A percentile compares a stretch with the other conserved stretches of the same genome.
Conservation (phyloP, 2,113 vertebrate genomes). For the Platichthys stellatus region DNA sequence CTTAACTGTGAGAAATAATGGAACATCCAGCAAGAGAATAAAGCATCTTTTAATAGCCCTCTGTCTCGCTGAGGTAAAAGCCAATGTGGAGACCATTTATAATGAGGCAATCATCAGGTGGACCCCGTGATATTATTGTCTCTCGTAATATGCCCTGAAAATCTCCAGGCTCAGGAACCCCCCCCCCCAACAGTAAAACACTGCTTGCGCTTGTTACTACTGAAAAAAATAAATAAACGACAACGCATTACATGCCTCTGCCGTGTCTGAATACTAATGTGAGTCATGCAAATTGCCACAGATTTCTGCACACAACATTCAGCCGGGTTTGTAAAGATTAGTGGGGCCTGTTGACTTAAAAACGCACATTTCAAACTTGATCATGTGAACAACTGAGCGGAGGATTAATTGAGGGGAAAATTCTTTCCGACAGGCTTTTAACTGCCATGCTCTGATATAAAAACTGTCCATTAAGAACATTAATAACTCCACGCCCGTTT, state of each 20-base stretch:
- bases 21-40: conserved; percentile 63
- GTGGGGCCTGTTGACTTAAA: conserved; percentile 42
- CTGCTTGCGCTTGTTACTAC: conserved; percentile 31
- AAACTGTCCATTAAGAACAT: conserved; percentile 65
- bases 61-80: conserved; percentile 64
- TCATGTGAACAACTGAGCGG: conserved; percentile 51
- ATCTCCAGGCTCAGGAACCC: conserved; percentile 32
- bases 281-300: conserved; percentile 34
- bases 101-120: conserved; percentile 76
- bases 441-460: conserved; percentile 46
- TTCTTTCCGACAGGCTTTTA: conserved; percentile 64
- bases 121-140: conserved; percentile 65
- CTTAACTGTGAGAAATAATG: conserved; percentile 70
- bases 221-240: conserved; percentile 15
- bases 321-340: conserved; percentile 52
- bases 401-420: conserved; percentile 69
- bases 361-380: conserved; percentile 52
- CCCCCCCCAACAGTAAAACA: conserved; percentile 22
- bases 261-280: conserved; percentile 27
- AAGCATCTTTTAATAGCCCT: conserved; percentile 74
- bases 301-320: conserved; percentile 38
- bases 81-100: conserved; percentile 63
- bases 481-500: conserved; percentile 36
- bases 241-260: conserved; percentile 20
- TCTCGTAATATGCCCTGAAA: conserved; percentile 56